Conservation (phyloP, 2,888 invertebrate species). For the Cylindroiulus punctatus region DNA sequence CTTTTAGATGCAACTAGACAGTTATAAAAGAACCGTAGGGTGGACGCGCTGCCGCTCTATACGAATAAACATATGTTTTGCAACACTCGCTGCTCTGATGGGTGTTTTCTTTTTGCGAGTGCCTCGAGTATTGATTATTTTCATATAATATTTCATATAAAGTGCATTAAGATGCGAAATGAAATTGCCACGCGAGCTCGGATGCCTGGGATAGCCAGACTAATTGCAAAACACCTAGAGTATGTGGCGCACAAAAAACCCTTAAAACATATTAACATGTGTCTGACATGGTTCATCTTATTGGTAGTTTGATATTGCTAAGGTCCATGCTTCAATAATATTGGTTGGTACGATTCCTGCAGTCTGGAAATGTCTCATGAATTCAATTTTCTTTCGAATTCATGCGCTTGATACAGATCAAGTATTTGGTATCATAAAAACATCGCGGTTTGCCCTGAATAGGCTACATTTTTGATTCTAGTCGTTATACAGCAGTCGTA, state of each 20-base stretch:
- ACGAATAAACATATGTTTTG: not conserved
- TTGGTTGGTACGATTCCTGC: too few relatives aligned
- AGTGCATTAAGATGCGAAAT: conserved; percentile 34
- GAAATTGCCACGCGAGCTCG: not conserved
- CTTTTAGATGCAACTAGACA: conserved; percentile 46
- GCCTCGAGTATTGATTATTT: not conserved
- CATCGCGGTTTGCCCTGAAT: too few relatives aligned
- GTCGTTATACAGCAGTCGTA: too few relatives aligned
- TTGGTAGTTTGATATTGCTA: not conserved
- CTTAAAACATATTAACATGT: too few relatives aligned
- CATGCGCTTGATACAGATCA: too few relatives aligned
- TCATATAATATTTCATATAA: conserved; percentile 37
- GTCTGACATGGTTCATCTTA: too few relatives aligned
- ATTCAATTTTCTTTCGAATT: not conserved
- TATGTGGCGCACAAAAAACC: not conserved
- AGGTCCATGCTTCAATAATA: not conserved
- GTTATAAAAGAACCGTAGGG: conserved; percentile 24
- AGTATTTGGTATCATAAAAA: too few relatives aligned
- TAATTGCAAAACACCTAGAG: conserved; percentile 12
- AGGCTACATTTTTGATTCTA: too few relatives aligned
- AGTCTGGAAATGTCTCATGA: too few relatives aligned
- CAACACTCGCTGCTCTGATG: not conserved
- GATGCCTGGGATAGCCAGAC: conserved; percentile 11
- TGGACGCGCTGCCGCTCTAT: not conserved
- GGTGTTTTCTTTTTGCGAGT: conserved; percentile 31